phyloP scores from a whole-genome alignment of 2,888 invertebrate genomes.

The Melanotus villosus region DNA sequence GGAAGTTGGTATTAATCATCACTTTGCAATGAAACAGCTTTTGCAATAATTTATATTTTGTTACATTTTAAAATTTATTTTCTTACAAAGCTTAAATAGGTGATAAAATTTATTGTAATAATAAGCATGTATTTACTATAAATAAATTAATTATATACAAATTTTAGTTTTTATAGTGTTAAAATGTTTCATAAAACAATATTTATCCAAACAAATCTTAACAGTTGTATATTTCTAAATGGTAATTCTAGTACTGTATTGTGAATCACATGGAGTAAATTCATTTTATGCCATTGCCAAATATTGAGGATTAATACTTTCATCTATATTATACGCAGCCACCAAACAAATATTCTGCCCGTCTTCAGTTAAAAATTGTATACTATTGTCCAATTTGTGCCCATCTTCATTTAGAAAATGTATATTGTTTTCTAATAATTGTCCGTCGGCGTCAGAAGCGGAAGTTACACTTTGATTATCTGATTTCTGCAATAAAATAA shows the following conservation, averaged over 20 bases:
- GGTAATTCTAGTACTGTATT: background rate
- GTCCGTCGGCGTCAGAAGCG: background rate
- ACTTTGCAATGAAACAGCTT: conserved; percentile 2
- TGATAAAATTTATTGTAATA: conserved; percentile 15
- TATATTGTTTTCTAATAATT: conserved; percentile 43
- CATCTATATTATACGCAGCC: conserved; percentile 71
- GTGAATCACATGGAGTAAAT: background rate
- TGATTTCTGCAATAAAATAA: background rate
- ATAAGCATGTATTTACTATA: conserved; percentile 17
- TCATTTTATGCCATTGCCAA: conserved; percentile 64
- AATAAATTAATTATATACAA: conserved; percentile 18
- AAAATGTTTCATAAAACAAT: conserved; percentile 6
- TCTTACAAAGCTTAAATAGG: conserved; percentile 38
- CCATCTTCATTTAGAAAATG: conserved; percentile 37
- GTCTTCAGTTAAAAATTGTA: conserved; percentile 73
- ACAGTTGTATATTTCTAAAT: background rate
- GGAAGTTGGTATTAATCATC: background rate
- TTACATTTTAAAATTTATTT: conserved; percentile 42
- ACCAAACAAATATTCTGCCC: conserved; percentile 75
- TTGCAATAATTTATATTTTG: conserved; percentile 33
- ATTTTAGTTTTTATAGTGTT: background rate
- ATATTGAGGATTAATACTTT: conserved; percentile 66
- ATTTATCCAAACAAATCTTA: background rate
- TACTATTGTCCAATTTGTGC: conserved; percentile 54
- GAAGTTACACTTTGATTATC: background rate